Percentiles rank a stretch among this genome's conserved stretches.
These are phyloP conservation scores for Abramis brama DNA, from an alignment of 2,113 vertebrate species.

Conservation along the genomic window DNA sequence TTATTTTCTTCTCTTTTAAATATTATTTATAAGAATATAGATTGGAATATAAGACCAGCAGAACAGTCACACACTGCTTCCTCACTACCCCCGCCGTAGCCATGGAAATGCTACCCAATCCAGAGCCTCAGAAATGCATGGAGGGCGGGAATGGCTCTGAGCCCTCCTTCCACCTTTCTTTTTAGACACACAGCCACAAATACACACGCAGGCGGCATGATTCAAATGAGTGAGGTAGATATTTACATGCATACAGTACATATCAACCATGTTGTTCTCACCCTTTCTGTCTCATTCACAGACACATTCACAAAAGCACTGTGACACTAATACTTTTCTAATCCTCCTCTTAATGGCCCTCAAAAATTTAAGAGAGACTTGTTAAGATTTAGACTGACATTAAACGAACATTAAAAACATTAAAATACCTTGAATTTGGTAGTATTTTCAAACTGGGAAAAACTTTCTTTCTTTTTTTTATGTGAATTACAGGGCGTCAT, in stretches of 20 bases:
- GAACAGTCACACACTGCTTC: conserved; percentile 33
- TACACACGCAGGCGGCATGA: conserved; percentile 2
- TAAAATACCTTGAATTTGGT: background rate
- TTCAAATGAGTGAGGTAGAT: conserved; percentile 31
- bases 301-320: conserved; percentile 39
- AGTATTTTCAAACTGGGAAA: background rate
- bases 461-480: background rate
- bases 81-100: conserved; percentile 39
- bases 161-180: conserved; percentile 38
- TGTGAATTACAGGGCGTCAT: too few relatives aligned
- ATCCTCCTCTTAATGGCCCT: conserved; percentile 1
- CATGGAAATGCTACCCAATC: conserved; percentile 64
- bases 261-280: background rate
- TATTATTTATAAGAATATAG: background rate
- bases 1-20: background rate
- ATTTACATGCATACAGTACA: conserved; percentile 28
- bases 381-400: background rate
- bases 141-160: conserved; percentile 53
- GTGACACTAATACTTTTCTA: conserved; percentile 15
- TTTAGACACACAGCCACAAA: background rate
- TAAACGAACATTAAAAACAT: background rate
- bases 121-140: conserved; percentile 42
- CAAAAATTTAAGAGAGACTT: background rate
- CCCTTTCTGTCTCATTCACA: conserved; percentile 22
- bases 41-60: conserved; percentile 46